Base-by-base conservation (phyloP, 92 coral and sea anemone genomes). In the Zoanthus gigantus region DNA sequence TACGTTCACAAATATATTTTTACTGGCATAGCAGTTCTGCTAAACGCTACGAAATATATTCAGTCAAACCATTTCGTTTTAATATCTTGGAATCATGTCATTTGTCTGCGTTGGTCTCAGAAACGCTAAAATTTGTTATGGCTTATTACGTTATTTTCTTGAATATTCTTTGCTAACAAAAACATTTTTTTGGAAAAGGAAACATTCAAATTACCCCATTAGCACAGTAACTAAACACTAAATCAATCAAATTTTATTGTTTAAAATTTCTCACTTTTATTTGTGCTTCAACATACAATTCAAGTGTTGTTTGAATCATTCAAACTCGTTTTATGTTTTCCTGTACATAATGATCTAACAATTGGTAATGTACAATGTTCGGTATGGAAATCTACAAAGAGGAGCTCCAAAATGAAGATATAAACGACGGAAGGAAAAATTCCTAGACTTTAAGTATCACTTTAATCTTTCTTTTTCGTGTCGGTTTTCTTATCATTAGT, bases 401-500 rank as follows among this genome's bases (percentile, higher is more conserved):
- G 74, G 45, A 63, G 58, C 50, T 81, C 85, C 85, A 81, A 81
- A 69, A 81, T 60, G 85, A 81, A 81, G 75, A 10, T 81, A 81
- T 67, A 65, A 81, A 66, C 46, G 45, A 45, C 45, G 75, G 75
- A 46, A 81, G 46, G 75, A 67, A 67, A 81, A 65, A 47, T 66
- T 81, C 75, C 85, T n/a, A 65, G 23, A 66, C 85, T 46, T 65
- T 18, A 54, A 44, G 44, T 44, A 45, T 44, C 81, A 79, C 86
- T 78, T 60, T 89, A 80, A 16, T 88, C 88, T 13, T 88, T 81
- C 78, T 88, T 82, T 29, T 66, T 81, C 72, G 88, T 90, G 32
- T 77, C 91, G 15, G 87, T 75, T 11, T 90, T 87, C 74, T 90
- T 90, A 14, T 91, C 94, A 32, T 83, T 83, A 6, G 79, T 91